Base-by-base conservation (phyloP, 2,888 invertebrate genomes). In the Lepidochrysops patricia region DNA sequence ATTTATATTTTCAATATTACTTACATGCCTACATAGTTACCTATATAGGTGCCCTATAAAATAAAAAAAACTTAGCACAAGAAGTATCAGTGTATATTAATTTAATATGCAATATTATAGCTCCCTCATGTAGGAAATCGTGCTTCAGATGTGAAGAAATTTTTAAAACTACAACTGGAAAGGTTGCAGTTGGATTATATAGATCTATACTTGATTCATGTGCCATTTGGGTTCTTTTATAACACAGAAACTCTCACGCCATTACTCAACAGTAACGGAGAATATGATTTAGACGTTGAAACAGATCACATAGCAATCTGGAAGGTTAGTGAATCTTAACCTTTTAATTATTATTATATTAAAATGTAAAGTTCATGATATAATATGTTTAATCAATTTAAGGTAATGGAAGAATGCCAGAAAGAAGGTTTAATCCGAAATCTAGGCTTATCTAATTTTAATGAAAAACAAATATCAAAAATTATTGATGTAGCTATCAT, bases 361-460 rank as follows among this genome's bases (percentile, higher is more conserved):
- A n/a, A n/a, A n/a, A n/a, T n/a, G n/a, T n/a, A n/a, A n/a, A n/a
- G n/a, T n/a, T n/a, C n/a, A n/a, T n/a, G n/a, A n/a, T n/a, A n/a
- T n/a, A n/a, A n/a, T 7, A 2, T 48, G 13, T 27, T 15, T 52
- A 29, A 3, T 5, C 2, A 35, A 64, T 65, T 50, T 59, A 67
- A 94, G 94, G 92, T 85, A 72, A 91, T 95, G 93, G 95, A 95
- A 77, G 81, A 91, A 60, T 91, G 92, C 72, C 93, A 94, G 54
- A 89, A 89, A 64, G 82, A 87, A 58, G 94, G 95, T 2, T 81
- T 90, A 23, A 80, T 91, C 0, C 92, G 90, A 71, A 91, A 94
- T n/a, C 92, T 96, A 65, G 96, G 96, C 2, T 74, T 96, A 57
- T 96, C 96, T 57, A 96, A 96, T 79, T 96, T 94, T 79, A 95